Evolutionary conservation across 2,113 vertebrate genomes (phyloP).

Genomic region (Myrmophylax atrothorax): DNA sequence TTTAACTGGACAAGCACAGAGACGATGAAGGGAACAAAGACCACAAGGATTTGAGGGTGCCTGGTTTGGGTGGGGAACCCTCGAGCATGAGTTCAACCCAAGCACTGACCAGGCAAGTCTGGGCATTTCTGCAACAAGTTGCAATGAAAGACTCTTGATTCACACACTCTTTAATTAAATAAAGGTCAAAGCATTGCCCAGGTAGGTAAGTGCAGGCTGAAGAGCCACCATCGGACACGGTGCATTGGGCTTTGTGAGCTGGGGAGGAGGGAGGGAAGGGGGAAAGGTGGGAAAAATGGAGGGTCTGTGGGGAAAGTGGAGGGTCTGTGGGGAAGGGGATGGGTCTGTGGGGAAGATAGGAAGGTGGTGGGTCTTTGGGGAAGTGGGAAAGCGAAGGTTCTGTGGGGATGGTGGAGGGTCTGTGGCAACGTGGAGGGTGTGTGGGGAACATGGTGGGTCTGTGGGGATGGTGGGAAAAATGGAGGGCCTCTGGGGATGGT

Average conservation of each 20-base stretch:
- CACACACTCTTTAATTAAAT: accelerated
- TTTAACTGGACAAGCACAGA: background rate
- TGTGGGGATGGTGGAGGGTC: background rate
- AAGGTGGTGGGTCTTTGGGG: background rate
- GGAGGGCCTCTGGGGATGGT: background rate
- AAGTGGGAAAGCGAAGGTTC: background rate
- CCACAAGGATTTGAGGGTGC: background rate
- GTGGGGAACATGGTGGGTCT: background rate
- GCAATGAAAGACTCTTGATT: background rate
- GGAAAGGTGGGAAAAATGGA: background rate
- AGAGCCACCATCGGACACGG: background rate
- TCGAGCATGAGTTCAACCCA: accelerated
- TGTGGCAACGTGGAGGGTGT: background rate
- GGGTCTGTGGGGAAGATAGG: background rate
- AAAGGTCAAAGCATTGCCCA: background rate
- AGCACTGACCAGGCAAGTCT: accelerated
- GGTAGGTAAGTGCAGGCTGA: background rate
- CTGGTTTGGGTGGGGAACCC: background rate
- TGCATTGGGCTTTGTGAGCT: accelerated
- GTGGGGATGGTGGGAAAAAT: background rate
- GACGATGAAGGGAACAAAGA: background rate
- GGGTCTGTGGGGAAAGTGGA: background rate
- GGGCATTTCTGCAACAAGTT: background rate
- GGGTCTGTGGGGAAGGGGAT: background rate
- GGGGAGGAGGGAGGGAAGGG: background rate